Conservation (phyloP, 2,888 invertebrate species). For the Lycophotia porphyrea region DNA sequence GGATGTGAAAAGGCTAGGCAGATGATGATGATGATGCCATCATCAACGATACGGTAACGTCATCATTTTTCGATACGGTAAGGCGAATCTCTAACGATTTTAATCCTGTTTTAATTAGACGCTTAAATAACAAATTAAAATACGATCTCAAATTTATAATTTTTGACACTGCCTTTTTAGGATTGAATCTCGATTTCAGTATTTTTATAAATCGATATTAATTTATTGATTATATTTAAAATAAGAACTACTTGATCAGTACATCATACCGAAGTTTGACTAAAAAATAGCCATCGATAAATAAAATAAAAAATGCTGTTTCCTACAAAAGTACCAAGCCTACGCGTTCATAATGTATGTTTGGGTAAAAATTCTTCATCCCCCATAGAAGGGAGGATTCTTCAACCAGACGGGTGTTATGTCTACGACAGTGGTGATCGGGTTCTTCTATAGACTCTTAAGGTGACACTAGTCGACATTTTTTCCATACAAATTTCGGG, state of each 20-base stretch:
- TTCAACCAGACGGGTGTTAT: too few species aligned
- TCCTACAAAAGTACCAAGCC: neutral
- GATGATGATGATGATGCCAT: neutral
- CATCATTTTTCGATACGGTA: neutral
- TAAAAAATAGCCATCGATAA: too few species aligned
- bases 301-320: too few species aligned
- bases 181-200: conserved; percentile 47
- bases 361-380: too few species aligned
- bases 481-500: too few species aligned
- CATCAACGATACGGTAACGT: neutral
- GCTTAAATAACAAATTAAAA: conserved; percentile 8
- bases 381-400: too few species aligned
- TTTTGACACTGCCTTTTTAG: conserved; percentile 15
- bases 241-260: neutral
- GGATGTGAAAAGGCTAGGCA: neutral
- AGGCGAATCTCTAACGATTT: neutral
- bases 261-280: too few species aligned
- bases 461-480: too few species aligned
- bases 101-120: neutral
- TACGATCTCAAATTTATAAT: conserved; percentile 46
- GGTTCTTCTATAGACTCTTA: too few species aligned
- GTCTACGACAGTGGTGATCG: too few species aligned
- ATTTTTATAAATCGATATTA: conserved; percentile 27
- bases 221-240: neutral
- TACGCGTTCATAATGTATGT: too few species aligned